phyloP scores from a whole-genome alignment of 2,888 invertebrate species.

The Operophtera brumata region DNA sequence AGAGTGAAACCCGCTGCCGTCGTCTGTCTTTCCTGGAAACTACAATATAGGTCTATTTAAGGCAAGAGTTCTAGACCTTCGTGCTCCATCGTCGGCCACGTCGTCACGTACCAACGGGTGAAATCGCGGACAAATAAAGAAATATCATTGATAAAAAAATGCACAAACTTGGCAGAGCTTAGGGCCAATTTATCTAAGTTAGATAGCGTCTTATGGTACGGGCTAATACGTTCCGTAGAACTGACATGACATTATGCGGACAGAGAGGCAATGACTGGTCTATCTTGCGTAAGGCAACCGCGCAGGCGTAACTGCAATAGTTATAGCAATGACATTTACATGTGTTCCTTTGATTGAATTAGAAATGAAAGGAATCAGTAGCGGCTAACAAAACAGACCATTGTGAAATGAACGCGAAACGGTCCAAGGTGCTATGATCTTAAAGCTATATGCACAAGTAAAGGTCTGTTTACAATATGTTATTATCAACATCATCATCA shows the following conservation, averaged over 20 bases:
- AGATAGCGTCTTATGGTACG: no score
- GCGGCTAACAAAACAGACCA: slow-evolving; percentile 40
- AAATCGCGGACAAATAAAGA: no score
- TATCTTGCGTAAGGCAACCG: slow-evolving; percentile 40
- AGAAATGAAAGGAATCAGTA: slow-evolving; percentile 58
- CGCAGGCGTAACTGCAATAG: slow-evolving; percentile 45
- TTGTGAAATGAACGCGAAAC: slow-evolving; percentile 56
- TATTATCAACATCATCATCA: no score
- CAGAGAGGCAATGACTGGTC: slow-evolving; percentile 7
- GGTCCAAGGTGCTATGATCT: slow-evolving; percentile 53
- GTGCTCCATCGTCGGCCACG: no score
- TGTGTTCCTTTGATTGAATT: slow-evolving; percentile 69
- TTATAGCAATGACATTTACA: slow-evolving; percentile 65
- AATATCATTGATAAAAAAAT: no score
- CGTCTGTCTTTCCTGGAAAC: no score
- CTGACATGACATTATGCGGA: background rate
- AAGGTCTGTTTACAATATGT: background rate
- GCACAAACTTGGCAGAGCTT: no score
- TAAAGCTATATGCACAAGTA: background rate
- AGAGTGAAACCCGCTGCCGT: no score
- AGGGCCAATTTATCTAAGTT: no score
- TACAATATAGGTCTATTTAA: no score
- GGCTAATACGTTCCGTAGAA: background rate
- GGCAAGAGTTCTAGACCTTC: no score
- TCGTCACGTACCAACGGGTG: no score